Evolutionary conservation across 2,797 vertebrate species (phyloP).

Genomic region (Malurus splendens): DNA sequence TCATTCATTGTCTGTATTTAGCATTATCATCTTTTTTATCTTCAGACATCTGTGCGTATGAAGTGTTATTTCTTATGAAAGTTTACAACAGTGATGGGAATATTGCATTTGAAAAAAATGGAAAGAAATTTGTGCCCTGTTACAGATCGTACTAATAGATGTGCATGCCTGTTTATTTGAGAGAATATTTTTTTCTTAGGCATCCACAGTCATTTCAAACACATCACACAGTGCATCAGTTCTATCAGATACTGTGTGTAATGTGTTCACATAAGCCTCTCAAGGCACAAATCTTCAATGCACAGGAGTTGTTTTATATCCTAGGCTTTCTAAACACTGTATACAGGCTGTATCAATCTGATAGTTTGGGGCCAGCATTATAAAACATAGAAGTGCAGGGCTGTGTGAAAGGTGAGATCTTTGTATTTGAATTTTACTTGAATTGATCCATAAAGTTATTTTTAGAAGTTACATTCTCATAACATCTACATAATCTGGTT

Average conservation of each 20-base stretch:
- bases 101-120: not conserved
- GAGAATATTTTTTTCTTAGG: not conserved
- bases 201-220: not conserved
- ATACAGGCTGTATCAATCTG: not conserved
- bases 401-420: conserved; percentile 46
- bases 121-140: not conserved
- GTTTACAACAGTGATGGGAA: not conserved
- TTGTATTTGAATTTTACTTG: conserved; percentile 56
- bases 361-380: conserved; percentile 33
- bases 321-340: not conserved
- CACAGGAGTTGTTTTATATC: not conserved
- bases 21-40: not conserved
- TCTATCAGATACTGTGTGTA: conserved; percentile 16
- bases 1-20: not conserved
- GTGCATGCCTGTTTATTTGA: not conserved
- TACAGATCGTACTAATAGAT: not conserved
- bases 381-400: not conserved
- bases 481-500: conserved; percentile 68
- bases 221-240: not conserved
- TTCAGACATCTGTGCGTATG: not conserved
- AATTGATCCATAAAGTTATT: conserved; percentile 65
- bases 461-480: conserved; percentile 65
- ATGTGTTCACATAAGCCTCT: conserved; percentile 20
- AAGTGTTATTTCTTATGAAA: not conserved
- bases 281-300: conserved; percentile 17